Base-by-base conservation (phyloP, 1,140 invertebrate species). In the Neoseiulus cucumeris region DNA sequence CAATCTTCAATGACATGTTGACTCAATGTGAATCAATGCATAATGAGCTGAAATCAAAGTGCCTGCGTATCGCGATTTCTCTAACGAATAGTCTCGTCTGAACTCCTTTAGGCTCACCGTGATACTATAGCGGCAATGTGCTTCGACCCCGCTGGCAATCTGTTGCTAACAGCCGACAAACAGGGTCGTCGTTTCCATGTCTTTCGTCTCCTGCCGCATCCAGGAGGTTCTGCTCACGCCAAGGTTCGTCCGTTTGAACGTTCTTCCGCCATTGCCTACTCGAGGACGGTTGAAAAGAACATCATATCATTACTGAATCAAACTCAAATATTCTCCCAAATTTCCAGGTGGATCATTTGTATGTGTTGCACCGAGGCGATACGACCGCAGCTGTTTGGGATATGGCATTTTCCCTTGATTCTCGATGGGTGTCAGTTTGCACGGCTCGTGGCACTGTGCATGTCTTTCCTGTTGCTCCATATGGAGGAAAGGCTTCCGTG, bases 371-470 rank as follows among this genome's bases (percentile, higher is more conserved):
- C 74, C 82, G 94, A 66, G 83, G 83, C 25, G 83, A 82, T 70
- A 83, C 82, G 1, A 77, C 77, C 41, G 80, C 81, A 5, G 80
- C 79, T 74, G 80, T 80, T 68, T 66, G 91, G 78, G 87, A 93
- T 72, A 88, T 95, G 75, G 81, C 84, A 7, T 83, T 82, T 75
- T 91, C 91, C 9, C 78, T 83, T 66, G 94, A 98, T 76, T 90
- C 89, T 44, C 84, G 95, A 64, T 98, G 94, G 94, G 84, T 91
- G 9, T 87, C 91, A 17, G 84, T 98, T 0, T 90, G 89, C 28
- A 96, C 94, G 6, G 79, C 94, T 69, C 83, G 94, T 68, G 94
- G 93, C 66, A 98, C 94, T 1, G 95, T 92, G 18, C 95, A 98
- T 75, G 85, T 98, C 47, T 98, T 97, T 79, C 91, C 94, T 0